These are phyloP conservation scores for Cepaea nemoralis DNA, from an alignment of 1,140 invertebrate species.

Conservation along the genomic window DNA sequence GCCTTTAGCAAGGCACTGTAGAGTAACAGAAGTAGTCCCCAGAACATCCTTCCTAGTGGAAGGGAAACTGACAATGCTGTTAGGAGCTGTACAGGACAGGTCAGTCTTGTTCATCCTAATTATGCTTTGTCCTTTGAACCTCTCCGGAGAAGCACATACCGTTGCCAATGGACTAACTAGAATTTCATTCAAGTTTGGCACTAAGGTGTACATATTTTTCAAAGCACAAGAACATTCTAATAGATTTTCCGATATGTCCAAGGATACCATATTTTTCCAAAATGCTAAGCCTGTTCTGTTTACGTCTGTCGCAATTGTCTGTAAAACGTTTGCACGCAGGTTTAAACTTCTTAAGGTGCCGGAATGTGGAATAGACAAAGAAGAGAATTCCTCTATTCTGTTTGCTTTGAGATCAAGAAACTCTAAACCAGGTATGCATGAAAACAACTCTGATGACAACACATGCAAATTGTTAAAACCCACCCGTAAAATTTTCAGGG, in stretches of 20 bases:
- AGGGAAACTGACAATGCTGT: slow-evolving; percentile 22
- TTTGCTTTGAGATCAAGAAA: slow-evolving; percentile 51
- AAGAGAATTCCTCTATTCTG: slow-evolving; percentile 42
- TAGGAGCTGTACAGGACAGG: slow-evolving; percentile 51
- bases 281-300: slow-evolving; percentile 16
- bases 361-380: slow-evolving; percentile 34
- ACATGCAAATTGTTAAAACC: slow-evolving; percentile 50
- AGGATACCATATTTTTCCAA: slow-evolving; percentile 38
- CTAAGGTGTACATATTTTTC: background rate
- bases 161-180: slow-evolving; percentile 41
- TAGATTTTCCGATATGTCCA: slow-evolving; percentile 59
- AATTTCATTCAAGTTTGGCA: background rate
- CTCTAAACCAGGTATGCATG: slow-evolving; percentile 42
- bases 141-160: slow-evolving; percentile 47
- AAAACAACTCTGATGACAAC: slow-evolving; percentile 47
- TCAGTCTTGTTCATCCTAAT: slow-evolving; percentile 36
- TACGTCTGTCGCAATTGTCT: slow-evolving; percentile 37
- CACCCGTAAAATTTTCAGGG: slow-evolving; percentile 52
- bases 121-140: slow-evolving; percentile 41
- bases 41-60: background rate
- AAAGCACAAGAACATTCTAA: slow-evolving; percentile 64
- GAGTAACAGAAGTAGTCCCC: background rate
- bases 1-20: slow-evolving; percentile 52
- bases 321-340: slow-evolving; percentile 48
- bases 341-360: slow-evolving; percentile 42